Evolutionary conservation across 2,888 invertebrate species (phyloP).

Genomic region (Matsumyia berberina): DNA sequence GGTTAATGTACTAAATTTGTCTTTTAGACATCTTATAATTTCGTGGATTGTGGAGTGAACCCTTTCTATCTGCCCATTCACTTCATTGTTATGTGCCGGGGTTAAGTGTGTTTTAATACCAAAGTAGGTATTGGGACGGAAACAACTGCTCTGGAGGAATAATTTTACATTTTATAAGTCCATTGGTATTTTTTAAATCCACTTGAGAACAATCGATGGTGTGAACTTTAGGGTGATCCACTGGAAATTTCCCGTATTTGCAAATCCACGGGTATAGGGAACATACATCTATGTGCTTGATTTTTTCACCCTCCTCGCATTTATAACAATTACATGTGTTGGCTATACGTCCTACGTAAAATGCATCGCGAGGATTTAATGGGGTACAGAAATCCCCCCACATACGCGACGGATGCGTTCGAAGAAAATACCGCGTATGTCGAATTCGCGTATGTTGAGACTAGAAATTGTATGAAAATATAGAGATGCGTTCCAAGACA

Average conservation of each 20-base stretch:
- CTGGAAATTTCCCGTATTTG: slow-evolving; percentile 23
- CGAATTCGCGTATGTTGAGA: slow-evolving; percentile 2
- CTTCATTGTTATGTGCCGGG: too few relatives aligned
- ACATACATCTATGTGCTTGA: slow-evolving; percentile 78
- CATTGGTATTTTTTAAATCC: background rate
- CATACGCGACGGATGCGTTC: background rate
- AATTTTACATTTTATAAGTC: slow-evolving; percentile 33
- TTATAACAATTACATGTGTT: slow-evolving; percentile 76
- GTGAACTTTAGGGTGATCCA: slow-evolving; percentile 11
- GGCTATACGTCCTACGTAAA: slow-evolving; percentile 54
- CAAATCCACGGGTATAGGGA: slow-evolving; percentile 79
- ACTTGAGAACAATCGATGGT: background rate
- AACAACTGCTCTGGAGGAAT: slow-evolving; percentile 73
- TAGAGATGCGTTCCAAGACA: slow-evolving; percentile 7
- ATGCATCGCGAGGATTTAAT: slow-evolving; percentile 76
- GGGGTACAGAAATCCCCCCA: too few relatives aligned
- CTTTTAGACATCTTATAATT: too few relatives aligned
- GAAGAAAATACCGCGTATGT: background rate
- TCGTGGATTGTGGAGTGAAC: too few relatives aligned
- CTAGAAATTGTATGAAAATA: background rate
- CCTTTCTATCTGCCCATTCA: too few relatives aligned
- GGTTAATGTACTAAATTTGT: too few relatives aligned
- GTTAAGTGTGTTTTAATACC: too few relatives aligned
- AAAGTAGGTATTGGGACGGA: too few relatives aligned
- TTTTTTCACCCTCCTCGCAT: slow-evolving; percentile 74